Evolutionary conservation across 2,113 vertebrate species (phyloP).

Genomic region (Gobio gobio): DNA sequence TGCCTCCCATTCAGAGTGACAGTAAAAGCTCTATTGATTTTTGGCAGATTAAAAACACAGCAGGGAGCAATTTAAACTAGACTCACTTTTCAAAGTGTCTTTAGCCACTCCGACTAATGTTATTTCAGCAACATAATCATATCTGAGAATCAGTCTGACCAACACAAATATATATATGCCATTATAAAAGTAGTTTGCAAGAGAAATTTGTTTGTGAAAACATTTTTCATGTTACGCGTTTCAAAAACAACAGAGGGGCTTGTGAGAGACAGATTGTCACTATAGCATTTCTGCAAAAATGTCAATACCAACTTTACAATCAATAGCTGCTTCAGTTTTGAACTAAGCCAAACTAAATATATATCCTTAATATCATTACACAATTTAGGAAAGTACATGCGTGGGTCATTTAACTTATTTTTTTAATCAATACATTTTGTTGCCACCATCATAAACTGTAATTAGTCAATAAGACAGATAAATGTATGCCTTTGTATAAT

Average conservation of each 20-base stretch:
- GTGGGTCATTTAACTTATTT: slow-evolving; percentile 51
- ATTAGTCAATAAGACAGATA: slow-evolving; percentile 42
- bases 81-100: slow-evolving; percentile 73
- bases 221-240: neutral
- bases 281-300: neutral
- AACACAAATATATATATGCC: neutral
- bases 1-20: slow-evolving; percentile 70
- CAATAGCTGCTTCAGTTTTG: slow-evolving; percentile 43
- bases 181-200: neutral
- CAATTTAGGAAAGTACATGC: slow-evolving; percentile 46
- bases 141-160: slow-evolving; percentile 4
- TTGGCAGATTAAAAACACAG: slow-evolving; percentile 75
- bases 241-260: neutral
- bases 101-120: slow-evolving; percentile 67
- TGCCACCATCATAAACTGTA: slow-evolving; percentile 36
- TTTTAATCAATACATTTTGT: slow-evolving; percentile 50
- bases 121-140: slow-evolving; percentile 64
- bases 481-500: slow-evolving; percentile 51
- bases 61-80: slow-evolving; percentile 80
- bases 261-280: neutral
- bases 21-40: slow-evolving; percentile 81
- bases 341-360: slow-evolving; percentile 21
- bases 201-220: neutral
- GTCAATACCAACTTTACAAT: slow-evolving; percentile 35
- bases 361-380: slow-evolving; percentile 48